Conservation (phyloP, 2,113 vertebrate genomes). For the Periophthalmodon schlosseri region DNA sequence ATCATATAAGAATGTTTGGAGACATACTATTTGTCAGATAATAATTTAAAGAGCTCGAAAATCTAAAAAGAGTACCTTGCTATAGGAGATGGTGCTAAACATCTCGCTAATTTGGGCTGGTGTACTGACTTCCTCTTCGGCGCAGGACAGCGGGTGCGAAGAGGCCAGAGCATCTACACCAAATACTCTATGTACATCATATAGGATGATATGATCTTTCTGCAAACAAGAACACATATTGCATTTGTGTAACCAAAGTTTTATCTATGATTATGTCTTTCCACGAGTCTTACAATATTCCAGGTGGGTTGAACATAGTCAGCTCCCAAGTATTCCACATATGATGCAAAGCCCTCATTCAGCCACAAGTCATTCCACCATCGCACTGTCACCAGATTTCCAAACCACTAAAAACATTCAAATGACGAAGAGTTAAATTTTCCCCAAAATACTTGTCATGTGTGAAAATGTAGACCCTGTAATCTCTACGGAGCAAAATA, state of each 20-base stretch:
- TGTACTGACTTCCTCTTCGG: constrained; percentile 79
- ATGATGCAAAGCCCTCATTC: constrained; percentile 94
- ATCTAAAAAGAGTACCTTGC: constrained; percentile 75
- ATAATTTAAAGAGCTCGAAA: not conserved
- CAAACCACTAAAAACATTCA: constrained; percentile 86
- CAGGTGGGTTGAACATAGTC: constrained; percentile 78
- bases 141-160: constrained; percentile 88
- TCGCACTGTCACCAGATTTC: constrained; percentile 89
- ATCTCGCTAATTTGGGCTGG: constrained; percentile 87
- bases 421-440: constrained; percentile 4
- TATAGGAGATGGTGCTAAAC: constrained; percentile 90
- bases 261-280: not conserved
- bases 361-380: constrained; percentile 98
- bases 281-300: constrained; percentile 80
- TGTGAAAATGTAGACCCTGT: not conserved
- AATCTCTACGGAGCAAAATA: not conserved
- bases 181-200: constrained; percentile 84
- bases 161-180: constrained; percentile 82
- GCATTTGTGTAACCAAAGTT: not conserved
- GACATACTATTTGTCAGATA: not conserved
- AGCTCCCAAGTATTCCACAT: constrained; percentile 88
- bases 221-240: constrained; percentile 51
- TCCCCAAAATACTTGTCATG: not conserved
- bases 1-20: not conserved
- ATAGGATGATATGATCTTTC: constrained; percentile 85